Evolutionary conservation across 1,140 invertebrate species (phyloP).

Genomic region (Mercenaria mercenaria): DNA sequence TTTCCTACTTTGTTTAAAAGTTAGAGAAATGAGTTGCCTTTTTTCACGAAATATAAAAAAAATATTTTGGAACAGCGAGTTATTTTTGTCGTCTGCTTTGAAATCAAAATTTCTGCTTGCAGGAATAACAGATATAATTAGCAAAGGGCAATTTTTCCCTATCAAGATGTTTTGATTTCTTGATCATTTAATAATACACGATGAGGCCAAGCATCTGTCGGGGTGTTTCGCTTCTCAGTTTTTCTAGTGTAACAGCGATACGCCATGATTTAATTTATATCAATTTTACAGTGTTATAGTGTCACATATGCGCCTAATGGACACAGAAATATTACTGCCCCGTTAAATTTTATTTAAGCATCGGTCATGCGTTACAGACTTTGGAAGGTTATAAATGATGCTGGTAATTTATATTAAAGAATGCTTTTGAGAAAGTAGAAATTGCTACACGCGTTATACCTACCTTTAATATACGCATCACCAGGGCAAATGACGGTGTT

Average conservation of each 20-base stretch:
- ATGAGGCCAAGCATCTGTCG: slow-evolving; percentile 20
- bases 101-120: neutral
- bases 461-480: neutral
- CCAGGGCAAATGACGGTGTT: neutral
- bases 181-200: neutral
- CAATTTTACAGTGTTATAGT: slow-evolving; percentile 15
- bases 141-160: neutral
- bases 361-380: neutral
- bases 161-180: slow-evolving; percentile 4
- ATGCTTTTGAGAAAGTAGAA: no score
- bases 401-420: neutral
- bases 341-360: neutral
- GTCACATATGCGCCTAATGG: neutral
- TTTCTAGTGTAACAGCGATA: neutral
- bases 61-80: neutral
- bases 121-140: neutral
- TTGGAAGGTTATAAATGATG: neutral
- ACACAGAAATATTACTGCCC: neutral
- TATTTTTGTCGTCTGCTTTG: neutral
- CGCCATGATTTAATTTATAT: slow-evolving; percentile 36
- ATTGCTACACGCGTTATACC: no score
- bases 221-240: neutral
- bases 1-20: no score
- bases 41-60: no score
- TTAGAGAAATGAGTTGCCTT: no score